Base-by-base conservation (phyloP, 92 coral and sea anemone genomes). In the Paragorgia papillata region DNA sequence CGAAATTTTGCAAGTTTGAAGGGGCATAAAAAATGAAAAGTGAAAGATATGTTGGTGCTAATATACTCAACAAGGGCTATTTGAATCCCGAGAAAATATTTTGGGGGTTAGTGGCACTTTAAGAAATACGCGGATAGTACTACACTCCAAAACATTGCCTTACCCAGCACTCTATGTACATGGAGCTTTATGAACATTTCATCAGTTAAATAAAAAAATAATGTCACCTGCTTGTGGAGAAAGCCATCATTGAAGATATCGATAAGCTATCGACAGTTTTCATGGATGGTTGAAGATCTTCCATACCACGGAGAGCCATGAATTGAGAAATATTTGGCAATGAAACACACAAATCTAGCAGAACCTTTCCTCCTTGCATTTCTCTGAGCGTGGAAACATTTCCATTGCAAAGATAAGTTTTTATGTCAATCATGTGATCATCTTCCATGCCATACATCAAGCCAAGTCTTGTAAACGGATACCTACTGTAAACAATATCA, bases 331-430 rank as follows among this genome's bases (percentile, higher is more conserved):
- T 70, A 66, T 84, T 89, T 3, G 94, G 96, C 68, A 94, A 66
- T 7, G 86, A 78, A 10, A 89, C 77, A 57, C 98, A 94, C 73
- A 90, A 56, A 57, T 94, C 97, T 40, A 94, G 62, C 66, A 94
- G 64, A 14, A 85, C 73, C 56, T 86, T 86, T 24, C 98, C 98
- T 40, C 98, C 98, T 61, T 83, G 67, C 35, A 94, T 82, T 77
- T 88, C 91, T 57, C 98, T 83, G 12, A 94, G 83, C 3, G 84
- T 77, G 37, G 95, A 85, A 57, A 94, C 87, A 58, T 94, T 94
- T 46, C 87, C 80, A 61, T 94, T 88, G 13, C 92, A 94, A 44
- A 94, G 85, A 76, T 76, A 79, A 68, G 97, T 90, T 83, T 94
- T 94, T n/a, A 84, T 59, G 76, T 94, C 98, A 57, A 79, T 56